Evolutionary conservation across 2,113 vertebrate species (phyloP).

Genomic region (Cariama cristata): DNA sequence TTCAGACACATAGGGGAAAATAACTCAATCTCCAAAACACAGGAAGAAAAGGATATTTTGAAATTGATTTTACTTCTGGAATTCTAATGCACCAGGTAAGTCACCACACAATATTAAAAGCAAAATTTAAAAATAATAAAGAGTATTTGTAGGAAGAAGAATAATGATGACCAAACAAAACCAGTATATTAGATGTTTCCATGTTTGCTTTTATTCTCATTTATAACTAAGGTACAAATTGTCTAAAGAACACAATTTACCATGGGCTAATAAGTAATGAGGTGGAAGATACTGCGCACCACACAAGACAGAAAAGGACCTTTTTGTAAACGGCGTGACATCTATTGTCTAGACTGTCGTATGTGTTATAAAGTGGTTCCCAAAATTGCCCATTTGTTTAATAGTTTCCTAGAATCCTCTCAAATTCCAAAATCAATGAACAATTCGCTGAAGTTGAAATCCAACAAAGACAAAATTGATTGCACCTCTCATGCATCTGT

Average conservation of each 20-base stretch:
- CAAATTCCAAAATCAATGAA: conserved; percentile 64
- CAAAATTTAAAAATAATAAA: background rate
- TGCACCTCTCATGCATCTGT: background rate
- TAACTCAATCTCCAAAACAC: background rate
- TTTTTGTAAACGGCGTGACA: background rate
- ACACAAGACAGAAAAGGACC: background rate
- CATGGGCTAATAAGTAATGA: background rate
- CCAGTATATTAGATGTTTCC: fast-evolving
- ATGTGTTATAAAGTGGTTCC: background rate
- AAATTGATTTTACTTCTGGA: background rate
- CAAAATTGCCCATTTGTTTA: conserved; percentile 38
- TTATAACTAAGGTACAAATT: background rate
- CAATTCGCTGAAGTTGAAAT: conserved; percentile 33
- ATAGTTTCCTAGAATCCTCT: conserved; percentile 51
- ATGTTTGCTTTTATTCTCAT: background rate
- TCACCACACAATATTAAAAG: background rate
- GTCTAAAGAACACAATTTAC: background rate
- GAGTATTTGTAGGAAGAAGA: background rate
- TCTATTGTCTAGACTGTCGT: background rate
- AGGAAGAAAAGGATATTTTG: background rate
- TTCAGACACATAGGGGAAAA: background rate
- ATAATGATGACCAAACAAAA: background rate
- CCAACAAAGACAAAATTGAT: conserved; percentile 52
- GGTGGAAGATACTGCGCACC: background rate
- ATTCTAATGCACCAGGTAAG: background rate